Conservation (phyloP, 2,797 vertebrate species). For the Hylomyscus alleni region DNA sequence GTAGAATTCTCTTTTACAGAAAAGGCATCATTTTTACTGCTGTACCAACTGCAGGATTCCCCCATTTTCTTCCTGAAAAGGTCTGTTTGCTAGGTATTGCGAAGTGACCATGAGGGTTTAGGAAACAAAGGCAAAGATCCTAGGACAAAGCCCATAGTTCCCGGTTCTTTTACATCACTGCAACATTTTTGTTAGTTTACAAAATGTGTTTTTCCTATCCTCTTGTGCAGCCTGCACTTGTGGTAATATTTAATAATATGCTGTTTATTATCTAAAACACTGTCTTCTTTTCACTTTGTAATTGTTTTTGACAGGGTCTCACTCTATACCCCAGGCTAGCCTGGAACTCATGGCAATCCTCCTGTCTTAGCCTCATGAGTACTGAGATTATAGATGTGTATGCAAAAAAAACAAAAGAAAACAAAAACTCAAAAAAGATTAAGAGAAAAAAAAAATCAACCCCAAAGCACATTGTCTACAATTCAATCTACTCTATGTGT, state of each 20-base stretch:
- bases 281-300: neutral
- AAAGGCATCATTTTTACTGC: conserved; percentile 50
- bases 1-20: conserved; percentile 31
- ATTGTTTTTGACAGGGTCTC: neutral
- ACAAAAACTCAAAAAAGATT: neutral
- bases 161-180: neutral
- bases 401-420: neutral
- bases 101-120: neutral
- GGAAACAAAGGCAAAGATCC: neutral
- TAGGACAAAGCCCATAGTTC: neutral
- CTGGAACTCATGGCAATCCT: neutral
- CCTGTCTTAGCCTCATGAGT: neutral
- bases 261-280: conserved; percentile 37
- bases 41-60: neutral
- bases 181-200: neutral
- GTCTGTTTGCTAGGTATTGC: neutral
- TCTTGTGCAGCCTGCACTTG: conserved; percentile 8
- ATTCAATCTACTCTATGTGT: neutral
- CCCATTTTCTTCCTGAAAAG: neutral
- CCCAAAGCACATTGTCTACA: neutral
- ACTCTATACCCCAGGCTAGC: neutral
- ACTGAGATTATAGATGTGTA: neutral
- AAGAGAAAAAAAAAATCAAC: neutral
- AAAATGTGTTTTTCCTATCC: neutral
- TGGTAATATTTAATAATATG: neutral